Conservation (phyloP, 2,113 vertebrate species). For the Mustela lutreola region DNA sequence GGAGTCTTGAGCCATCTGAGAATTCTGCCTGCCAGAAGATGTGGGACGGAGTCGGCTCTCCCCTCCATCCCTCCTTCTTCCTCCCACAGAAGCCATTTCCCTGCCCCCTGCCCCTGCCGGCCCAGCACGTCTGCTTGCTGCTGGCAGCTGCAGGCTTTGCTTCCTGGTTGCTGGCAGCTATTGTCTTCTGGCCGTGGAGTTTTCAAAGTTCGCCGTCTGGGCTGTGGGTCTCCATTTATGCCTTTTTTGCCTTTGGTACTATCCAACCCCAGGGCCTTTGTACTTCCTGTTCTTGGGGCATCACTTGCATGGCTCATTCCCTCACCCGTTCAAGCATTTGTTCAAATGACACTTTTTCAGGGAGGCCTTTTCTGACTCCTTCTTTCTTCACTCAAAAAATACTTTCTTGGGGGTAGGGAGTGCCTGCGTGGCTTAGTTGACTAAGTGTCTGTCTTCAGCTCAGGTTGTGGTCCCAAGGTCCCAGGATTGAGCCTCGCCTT, state of each 20-base stretch:
- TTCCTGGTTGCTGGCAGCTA: not conserved
- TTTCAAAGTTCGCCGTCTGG: not conserved
- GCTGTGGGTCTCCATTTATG: not conserved
- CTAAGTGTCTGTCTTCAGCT: not conserved
- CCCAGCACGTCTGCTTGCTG: too few relatives aligned
- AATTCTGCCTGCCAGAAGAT: not conserved
- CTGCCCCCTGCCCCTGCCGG: not conserved
- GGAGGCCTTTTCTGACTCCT: not conserved
- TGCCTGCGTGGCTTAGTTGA: not conserved
- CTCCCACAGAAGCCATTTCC: not conserved
- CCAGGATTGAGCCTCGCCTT: not conserved
- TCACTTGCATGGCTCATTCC: too few relatives aligned
- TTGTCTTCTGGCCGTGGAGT: not conserved
- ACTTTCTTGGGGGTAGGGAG: not conserved
- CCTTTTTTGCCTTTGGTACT: not conserved
- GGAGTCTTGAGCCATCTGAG: not conserved
- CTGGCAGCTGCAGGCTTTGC: not conserved
- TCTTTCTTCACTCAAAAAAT: not conserved
- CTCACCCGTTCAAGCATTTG: not conserved
- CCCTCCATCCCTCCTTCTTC: too few relatives aligned
- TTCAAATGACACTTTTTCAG: not conserved
- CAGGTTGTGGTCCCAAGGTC: not conserved
- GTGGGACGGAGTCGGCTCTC: accelerated
- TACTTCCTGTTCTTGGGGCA: not conserved
- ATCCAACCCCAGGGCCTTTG: constrained; percentile 4